phyloP scores from a whole-genome alignment of 30 jellyfish, hydroid and myxozoan species.

The Cassiopea xamachana region DNA sequence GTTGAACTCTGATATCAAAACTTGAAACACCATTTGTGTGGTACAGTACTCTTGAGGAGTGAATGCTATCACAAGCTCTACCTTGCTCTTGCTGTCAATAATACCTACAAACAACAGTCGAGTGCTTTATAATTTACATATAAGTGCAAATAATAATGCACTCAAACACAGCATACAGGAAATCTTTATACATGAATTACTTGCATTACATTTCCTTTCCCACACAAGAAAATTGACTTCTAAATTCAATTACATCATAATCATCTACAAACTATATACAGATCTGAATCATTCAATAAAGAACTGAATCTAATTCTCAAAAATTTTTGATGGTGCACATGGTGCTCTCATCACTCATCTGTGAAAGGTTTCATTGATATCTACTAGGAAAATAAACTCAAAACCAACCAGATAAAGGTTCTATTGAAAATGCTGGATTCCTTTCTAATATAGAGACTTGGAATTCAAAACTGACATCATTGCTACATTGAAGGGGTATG shows the following conservation, averaged over 20 bases:
- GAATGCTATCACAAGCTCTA: slow-evolving; percentile 63
- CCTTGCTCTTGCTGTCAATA: slow-evolving; percentile 58
- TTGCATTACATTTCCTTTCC: too few relatives aligned
- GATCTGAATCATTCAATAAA: too few relatives aligned
- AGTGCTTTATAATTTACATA: background rate
- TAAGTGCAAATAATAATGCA: too few relatives aligned
- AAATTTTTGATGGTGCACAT: background rate
- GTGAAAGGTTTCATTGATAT: background rate
- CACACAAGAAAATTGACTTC: too few relatives aligned
- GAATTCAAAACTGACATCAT: slow-evolving; percentile 85
- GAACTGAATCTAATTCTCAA: background rate
- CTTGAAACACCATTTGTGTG: slow-evolving; percentile 62
- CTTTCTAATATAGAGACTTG: slow-evolving; percentile 65
- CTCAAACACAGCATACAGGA: too few relatives aligned
- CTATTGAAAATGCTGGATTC: slow-evolving; percentile 65
- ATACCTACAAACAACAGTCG: slow-evolving; percentile 24
- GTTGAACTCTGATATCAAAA: slow-evolving; percentile 80
- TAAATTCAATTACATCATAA: too few relatives aligned
- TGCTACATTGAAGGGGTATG: slow-evolving; percentile 66
- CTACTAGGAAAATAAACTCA: background rate
- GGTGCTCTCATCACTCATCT: background rate
- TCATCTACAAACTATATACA: too few relatives aligned
- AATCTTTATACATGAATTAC: too few relatives aligned
- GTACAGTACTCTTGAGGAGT: slow-evolving; percentile 86
- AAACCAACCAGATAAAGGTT: slow-evolving; percentile 88